A percentile compares a stretch with the other conserved stretches of the same genome.
Conservation (phyloP, 2,888 invertebrate genomes). For the Lypha dubia region DNA sequence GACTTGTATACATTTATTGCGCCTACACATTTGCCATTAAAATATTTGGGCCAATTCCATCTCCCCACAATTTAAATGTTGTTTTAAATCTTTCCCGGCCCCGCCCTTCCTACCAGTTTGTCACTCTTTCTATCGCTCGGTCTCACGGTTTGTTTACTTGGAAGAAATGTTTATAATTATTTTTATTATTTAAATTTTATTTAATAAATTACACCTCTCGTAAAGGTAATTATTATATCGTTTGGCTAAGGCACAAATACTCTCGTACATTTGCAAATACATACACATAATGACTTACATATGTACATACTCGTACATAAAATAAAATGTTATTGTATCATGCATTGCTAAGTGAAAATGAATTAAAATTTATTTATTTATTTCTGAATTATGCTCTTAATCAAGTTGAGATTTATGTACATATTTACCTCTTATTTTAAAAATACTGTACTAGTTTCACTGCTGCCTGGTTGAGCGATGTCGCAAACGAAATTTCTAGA, state of each 20-base stretch:
- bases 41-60: slow-evolving; percentile 71
- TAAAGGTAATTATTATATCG: slow-evolving; percentile 58
- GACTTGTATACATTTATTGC: slow-evolving; percentile 74
- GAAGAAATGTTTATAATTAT: slow-evolving; percentile 56
- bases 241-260: not conserved
- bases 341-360: no score
- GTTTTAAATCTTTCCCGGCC: slow-evolving; percentile 1
- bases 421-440: no score
- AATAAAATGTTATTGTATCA: no score
- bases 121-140: not conserved
- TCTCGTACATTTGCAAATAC: no score
- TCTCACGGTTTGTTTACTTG: slow-evolving; percentile 23
- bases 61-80: slow-evolving; percentile 41
- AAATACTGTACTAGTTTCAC: no score
- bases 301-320: no score
- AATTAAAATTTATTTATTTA: no score
- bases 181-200: slow-evolving; percentile 47
- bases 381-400: no score
- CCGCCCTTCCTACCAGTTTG: not conserved
- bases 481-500: no score
- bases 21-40: slow-evolving; percentile 72
- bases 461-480: no score
- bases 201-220: slow-evolving; percentile 62
- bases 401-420: no score
- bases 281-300: no score